A percentile compares a stretch with the other conserved stretches of the same genome.
Evolutionary conservation across 1,140 invertebrate species (phyloP).

Genomic region (Drosophila prosaltans): DNA sequence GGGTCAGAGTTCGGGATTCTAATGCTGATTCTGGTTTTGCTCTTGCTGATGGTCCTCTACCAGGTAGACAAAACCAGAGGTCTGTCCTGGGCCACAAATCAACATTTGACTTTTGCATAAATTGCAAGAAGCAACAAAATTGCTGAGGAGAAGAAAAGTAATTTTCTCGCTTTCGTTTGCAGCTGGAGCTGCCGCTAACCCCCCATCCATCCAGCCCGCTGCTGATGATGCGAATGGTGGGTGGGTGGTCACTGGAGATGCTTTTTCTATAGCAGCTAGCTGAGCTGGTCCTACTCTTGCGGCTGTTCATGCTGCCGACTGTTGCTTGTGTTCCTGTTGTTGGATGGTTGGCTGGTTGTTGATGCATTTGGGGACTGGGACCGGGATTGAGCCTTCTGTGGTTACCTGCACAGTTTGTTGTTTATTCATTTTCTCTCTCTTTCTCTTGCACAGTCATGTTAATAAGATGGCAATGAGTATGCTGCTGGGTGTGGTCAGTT

Average conservation of each 20-base stretch:
- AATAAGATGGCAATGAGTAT: conserved; percentile 47
- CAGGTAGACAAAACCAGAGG: conserved; percentile 22
- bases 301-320: background rate
- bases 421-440: conserved; percentile 48
- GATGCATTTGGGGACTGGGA: conserved; percentile 31
- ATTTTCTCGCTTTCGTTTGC: conserved; percentile 77
- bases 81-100: conserved; percentile 63
- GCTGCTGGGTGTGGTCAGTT: conserved; percentile 7
- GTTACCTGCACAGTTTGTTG: conserved; percentile 62
- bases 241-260: conserved; percentile 8
- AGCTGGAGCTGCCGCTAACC: conserved; percentile 44
- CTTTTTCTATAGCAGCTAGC: background rate
- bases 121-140: conserved; percentile 79
- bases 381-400: conserved; percentile 29
- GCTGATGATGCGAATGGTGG: conserved; percentile 45
- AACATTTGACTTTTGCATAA: conserved; percentile 81
- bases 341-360: conserved; percentile 22
- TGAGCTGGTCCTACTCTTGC: background rate
- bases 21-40: conserved; percentile 29
- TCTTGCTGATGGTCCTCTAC: conserved; percentile 9
- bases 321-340: conserved; percentile 1
- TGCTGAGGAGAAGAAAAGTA: conserved; percentile 69
- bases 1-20: background rate
- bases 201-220: conserved; percentile 20
- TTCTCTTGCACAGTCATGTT: conserved; percentile 32